Conservation (phyloP, 2,113 vertebrate species). For the Tringa solitaria region DNA sequence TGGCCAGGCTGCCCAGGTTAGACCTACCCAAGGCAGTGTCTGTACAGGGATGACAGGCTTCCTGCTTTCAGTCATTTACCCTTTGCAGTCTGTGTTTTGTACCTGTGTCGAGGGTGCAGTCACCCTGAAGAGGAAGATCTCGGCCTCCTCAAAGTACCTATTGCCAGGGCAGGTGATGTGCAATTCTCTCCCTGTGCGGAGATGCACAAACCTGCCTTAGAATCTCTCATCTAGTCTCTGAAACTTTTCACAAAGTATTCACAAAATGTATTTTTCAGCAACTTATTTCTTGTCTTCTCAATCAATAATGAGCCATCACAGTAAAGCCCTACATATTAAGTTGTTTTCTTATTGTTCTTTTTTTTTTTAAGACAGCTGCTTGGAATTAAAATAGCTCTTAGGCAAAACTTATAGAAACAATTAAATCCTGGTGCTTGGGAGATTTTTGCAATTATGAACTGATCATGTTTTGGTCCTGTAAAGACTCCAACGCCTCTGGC, state of each 20-base stretch:
- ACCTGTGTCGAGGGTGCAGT: too few relatives aligned
- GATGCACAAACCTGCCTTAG: background rate
- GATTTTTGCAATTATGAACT: constrained; percentile 25
- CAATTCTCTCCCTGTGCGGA: background rate
- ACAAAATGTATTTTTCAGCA: background rate
- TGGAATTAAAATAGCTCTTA: constrained; percentile 46
- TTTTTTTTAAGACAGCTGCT: constrained; percentile 19
- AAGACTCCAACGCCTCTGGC: background rate
- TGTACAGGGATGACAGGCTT: background rate
- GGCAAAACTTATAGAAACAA: constrained; percentile 34
- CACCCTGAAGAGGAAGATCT: background rate
- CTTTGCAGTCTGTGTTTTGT: background rate
- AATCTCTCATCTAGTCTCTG: background rate
- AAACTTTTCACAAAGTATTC: background rate
- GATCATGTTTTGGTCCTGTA: background rate
- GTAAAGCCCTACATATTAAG: background rate
- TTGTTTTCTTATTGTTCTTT: constrained; percentile 12
- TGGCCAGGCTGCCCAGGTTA: rapidly evolving
- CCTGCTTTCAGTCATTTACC: background rate
- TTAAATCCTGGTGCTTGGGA: constrained; percentile 40
- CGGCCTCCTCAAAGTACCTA: rapidly evolving
- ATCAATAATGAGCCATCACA: constrained; percentile 28
- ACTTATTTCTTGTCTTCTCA: background rate
- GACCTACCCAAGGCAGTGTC: background rate
- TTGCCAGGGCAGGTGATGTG: background rate